A percentile compares a stretch with the other conserved stretches of the same genome.
These are phyloP conservation scores for Tangachromis dhanisi DNA, from an alignment of 2,113 vertebrate genomes.

Conservation along the genomic window DNA sequence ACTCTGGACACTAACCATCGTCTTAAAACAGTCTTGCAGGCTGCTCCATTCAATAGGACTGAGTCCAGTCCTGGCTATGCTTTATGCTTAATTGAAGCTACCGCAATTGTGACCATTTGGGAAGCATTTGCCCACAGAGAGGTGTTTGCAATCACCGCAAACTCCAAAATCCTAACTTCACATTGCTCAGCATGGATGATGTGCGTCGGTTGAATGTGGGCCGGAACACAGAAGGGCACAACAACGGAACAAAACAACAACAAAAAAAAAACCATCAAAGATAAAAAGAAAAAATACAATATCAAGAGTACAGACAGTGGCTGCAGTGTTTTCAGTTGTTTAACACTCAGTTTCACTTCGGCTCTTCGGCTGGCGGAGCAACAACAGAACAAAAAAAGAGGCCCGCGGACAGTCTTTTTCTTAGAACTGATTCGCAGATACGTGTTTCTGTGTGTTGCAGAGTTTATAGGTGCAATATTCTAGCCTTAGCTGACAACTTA, in stretches of 20 bases:
- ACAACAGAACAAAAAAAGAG: not conserved
- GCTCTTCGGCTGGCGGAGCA: not conserved
- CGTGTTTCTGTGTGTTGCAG: not conserved
- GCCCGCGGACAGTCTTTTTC: not conserved
- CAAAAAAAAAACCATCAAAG: not conserved
- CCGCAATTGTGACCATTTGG: not conserved
- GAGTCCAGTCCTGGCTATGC: conserved; percentile 29
- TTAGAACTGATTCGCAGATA: not conserved
- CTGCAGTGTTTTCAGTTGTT: not conserved
- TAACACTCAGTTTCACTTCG: not conserved
- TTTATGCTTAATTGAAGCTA: not conserved
- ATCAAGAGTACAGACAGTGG: not conserved
- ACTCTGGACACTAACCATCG: not conserved
- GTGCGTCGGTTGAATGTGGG: not conserved
- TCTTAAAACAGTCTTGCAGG: not conserved
- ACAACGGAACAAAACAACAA: not conserved
- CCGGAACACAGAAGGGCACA: not conserved
- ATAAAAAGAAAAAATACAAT: not conserved
- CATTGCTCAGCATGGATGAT: not conserved
- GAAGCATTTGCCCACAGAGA: not conserved
- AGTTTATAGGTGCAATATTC: not conserved
- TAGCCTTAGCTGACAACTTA: not conserved
- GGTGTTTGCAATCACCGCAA: not conserved
- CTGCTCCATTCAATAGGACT: not conserved
- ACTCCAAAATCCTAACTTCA: not conserved